phyloP scores from a whole-genome alignment of 2,797 vertebrate species.

The Denticeps clupeoides region DNA sequence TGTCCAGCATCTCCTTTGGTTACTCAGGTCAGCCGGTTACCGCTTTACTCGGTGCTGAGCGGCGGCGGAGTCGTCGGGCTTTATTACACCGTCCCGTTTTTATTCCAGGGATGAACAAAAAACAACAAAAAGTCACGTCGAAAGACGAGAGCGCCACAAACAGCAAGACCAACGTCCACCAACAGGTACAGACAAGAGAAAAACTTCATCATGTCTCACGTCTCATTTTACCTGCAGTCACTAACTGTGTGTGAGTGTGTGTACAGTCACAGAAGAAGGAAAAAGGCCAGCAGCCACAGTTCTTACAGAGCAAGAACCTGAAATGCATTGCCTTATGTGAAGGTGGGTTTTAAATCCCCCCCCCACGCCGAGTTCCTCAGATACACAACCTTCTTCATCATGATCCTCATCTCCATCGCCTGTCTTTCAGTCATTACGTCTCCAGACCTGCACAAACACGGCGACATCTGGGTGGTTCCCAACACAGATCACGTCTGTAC shows the following conservation, averaged over 20 bases:
- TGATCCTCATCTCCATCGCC: no score
- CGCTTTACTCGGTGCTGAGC: no score
- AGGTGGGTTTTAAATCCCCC: slow-evolving; percentile 50
- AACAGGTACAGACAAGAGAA: no score
- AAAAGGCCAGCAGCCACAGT: slow-evolving; percentile 78
- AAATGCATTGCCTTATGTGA: slow-evolving; percentile 92
- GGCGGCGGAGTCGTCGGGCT: no score
- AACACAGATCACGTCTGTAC: slow-evolving; percentile 85
- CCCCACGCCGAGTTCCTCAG: background rate
- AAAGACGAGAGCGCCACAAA: slow-evolving; percentile 74
- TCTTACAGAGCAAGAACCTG: slow-evolving; percentile 83
- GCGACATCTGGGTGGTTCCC: slow-evolving; percentile 84
- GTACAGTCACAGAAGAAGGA: slow-evolving; percentile 77
- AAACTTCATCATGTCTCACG: no score
- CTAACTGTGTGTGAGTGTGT: background rate
- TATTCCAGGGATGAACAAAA: slow-evolving; percentile 80
- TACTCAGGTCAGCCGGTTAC: slow-evolving; percentile 71
- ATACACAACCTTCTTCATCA: background rate
- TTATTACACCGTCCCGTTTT: slow-evolving; percentile 1
- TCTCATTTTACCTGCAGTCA: background rate
- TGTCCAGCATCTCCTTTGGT: slow-evolving; percentile 88
- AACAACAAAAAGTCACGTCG: slow-evolving; percentile 77
- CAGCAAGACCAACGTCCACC: slow-evolving; percentile 64
- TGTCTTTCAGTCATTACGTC: slow-evolving; percentile 75
- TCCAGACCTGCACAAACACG: slow-evolving; percentile 83